Conservation (phyloP, 2,113 vertebrate species). For the Piprites chloris region DNA sequence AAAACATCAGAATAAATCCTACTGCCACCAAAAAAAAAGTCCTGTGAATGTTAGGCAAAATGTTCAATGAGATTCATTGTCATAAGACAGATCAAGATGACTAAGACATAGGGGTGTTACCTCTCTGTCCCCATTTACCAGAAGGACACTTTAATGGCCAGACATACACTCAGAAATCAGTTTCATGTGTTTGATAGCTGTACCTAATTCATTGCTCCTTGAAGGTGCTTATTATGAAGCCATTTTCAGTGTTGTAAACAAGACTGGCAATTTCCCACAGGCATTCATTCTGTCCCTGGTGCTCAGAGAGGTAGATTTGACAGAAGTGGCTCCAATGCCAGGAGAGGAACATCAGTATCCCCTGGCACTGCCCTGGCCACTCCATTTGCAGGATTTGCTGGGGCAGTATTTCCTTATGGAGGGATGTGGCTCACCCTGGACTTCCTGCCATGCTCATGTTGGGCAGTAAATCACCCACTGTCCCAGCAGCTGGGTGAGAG, state of each 20-base stretch:
- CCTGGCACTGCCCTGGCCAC: not conserved
- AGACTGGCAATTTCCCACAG: not conserved
- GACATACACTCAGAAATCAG: not conserved
- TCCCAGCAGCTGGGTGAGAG: not conserved
- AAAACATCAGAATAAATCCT: not conserved
- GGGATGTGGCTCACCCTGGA: not conserved
- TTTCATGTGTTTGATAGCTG: not conserved
- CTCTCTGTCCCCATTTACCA: not conserved
- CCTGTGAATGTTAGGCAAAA: not conserved
- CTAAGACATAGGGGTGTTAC: not conserved
- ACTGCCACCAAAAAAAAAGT: not conserved
- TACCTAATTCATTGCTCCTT: not conserved
- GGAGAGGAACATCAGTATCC: not conserved
- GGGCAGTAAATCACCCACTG: rapidly evolving
- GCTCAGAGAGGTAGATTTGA: not conserved
- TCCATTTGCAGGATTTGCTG: not conserved
- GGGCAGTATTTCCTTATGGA: rapidly evolving
- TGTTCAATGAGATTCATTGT: not conserved
- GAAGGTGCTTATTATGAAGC: not conserved
- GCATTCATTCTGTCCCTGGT: not conserved
- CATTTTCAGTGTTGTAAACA: not conserved
- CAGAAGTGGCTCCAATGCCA: not conserved
- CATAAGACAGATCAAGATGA: not conserved
- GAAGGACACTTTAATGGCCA: not conserved
- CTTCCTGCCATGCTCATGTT: rapidly evolving